Conservation (phyloP, 2,797 vertebrate genomes). For the Adrianichthys oophorus region DNA sequence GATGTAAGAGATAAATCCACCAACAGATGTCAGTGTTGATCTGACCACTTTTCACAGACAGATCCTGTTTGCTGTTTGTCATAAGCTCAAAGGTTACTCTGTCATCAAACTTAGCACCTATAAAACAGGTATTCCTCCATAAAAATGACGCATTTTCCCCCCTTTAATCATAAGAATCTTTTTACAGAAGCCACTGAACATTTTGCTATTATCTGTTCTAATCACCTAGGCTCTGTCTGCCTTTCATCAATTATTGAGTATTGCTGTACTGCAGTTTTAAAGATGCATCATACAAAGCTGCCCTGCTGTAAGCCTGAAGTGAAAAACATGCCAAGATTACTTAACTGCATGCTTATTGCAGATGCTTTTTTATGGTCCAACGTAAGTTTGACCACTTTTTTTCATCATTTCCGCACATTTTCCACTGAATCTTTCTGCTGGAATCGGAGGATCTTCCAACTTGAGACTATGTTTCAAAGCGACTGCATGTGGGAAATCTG, state of each 20-base stretch:
- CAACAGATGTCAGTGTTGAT: conserved; percentile 79
- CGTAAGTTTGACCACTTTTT: too few relatives aligned
- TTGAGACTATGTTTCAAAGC: conserved; percentile 30
- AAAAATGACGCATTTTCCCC: not conserved
- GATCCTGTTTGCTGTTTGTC: not conserved
- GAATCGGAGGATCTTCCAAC: conserved; percentile 10
- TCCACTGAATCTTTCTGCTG: too few relatives aligned
- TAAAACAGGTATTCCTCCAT: not conserved
- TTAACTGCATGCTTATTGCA: not conserved
- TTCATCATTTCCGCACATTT: too few relatives aligned
- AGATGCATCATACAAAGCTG: conserved; percentile 7
- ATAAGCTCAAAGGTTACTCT: not conserved
- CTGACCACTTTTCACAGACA: conserved; percentile 29
- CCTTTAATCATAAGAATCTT: conserved; percentile 8
- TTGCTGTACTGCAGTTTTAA: conserved; percentile 10
- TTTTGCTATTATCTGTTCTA: conserved; percentile 7
- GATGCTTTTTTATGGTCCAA: not conserved
- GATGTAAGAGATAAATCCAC: conserved; percentile 29
- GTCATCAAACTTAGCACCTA: not conserved
- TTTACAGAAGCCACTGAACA: conserved; percentile 5
- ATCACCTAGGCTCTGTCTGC: not conserved
- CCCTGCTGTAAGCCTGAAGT: conserved; percentile 1
- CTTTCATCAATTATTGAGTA: conserved; percentile 38
- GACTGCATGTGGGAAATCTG: conserved; percentile 52
- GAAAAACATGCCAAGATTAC: not conserved